Base-by-base conservation (phyloP, 2,113 vertebrate species). In the Vimba vimba region DNA sequence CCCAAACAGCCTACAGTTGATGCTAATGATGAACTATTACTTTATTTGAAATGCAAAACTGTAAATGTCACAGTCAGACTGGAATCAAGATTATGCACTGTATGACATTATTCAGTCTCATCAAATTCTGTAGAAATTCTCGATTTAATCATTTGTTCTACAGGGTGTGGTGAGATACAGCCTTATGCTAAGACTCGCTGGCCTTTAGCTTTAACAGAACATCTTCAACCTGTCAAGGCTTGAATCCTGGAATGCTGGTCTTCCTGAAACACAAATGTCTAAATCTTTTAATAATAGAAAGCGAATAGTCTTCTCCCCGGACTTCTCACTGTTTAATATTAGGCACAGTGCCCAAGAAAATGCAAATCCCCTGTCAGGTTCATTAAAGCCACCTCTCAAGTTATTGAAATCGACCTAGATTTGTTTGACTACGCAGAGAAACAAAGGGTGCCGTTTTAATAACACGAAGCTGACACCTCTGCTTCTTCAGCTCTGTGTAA, bases 221-320 rank as follows among this genome's bases (percentile, higher is more conserved):
- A 86, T 75, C 75, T 60, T 71, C n/a, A 74, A 57, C 87, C 23
- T 88, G 87, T 83, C 79, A 27, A 52, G n/a, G 36, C 87, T 75
- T 88, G 87, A 80, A 66, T 74, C 21, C 12, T 62, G 55, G 68
- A 79, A 88, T 84, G 87, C 81, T 47, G 80, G 66, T 64, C 78
- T 64, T 66, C 66, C 27, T 9, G 84, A 45, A 82, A 50, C 39
- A 74, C 50, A 45, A 12, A 69, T 21, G 1, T 62, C 66, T 73
- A 85, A 52, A n/a, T 36, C 13, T 30, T 36, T 13, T 25, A 62
- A 80, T 81, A 66, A 47, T 30, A 66, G 17, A 66, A 19, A 27
- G 36, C 1, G 1, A 9, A 62, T 5, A 4, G 19, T 12, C n/a
- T 82, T 55, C 30, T 47, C 33, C 45, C 17, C 33, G 23, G 68